These are phyloP conservation scores for Oreochromis spilurus DNA, from an alignment of 2,113 vertebrate genomes.

Conservation along the genomic window DNA sequence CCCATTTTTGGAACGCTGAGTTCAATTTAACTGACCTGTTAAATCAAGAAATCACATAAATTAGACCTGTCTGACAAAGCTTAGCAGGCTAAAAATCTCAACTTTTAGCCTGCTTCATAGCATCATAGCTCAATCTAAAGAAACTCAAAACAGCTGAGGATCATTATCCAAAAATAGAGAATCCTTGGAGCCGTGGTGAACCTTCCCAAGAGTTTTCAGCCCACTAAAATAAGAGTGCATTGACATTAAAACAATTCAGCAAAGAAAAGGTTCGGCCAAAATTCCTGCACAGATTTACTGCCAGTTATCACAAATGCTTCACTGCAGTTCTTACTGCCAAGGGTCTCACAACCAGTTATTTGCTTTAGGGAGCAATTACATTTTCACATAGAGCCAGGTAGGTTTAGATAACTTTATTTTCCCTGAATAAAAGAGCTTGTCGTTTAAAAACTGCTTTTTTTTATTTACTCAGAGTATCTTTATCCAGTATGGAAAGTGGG, in stretches of 20 bases:
- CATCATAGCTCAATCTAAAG: background rate
- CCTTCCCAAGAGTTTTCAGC: background rate
- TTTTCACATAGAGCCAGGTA: background rate
- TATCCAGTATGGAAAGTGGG: background rate
- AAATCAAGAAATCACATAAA: background rate
- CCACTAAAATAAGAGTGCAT: background rate
- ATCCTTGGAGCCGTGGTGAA: background rate
- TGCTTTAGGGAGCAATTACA: background rate
- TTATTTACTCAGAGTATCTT: background rate
- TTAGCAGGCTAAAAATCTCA: background rate
- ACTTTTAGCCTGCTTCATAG: background rate
- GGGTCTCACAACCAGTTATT: background rate
- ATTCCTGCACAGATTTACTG: background rate
- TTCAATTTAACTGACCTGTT: background rate
- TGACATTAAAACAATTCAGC: background rate
- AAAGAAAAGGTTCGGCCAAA: background rate
- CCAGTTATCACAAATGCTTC: background rate
- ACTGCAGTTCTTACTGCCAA: background rate
- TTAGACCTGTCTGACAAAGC: background rate
- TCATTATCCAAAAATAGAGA: background rate
- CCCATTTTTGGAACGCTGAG: background rate
- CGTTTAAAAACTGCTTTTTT: background rate
- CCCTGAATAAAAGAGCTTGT: background rate
- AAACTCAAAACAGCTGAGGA: background rate
- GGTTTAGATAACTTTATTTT: fast-evolving